phyloP scores from a whole-genome alignment of 2,113 vertebrate species.

The Forbesichthys agassizii region DNA sequence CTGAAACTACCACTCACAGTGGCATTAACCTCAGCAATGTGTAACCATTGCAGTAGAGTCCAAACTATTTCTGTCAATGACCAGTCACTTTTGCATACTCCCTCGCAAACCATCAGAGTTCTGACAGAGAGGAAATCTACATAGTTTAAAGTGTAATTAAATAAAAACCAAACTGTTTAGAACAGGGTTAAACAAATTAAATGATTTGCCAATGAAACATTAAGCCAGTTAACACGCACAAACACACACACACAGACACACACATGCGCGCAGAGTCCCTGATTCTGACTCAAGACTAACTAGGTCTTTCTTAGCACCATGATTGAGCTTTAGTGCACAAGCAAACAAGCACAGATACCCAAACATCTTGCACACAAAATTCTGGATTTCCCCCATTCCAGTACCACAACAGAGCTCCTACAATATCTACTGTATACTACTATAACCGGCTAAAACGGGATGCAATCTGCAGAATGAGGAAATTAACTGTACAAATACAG shows the following conservation, averaged over 20 bases:
- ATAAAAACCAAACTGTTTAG: constrained; percentile 10
- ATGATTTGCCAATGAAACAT: constrained; percentile 21
- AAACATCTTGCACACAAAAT: constrained; percentile 6
- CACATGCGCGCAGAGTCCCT: constrained; percentile 60
- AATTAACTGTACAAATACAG: constrained; percentile 19
- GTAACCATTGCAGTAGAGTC: constrained; percentile 8
- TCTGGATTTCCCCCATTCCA: constrained; percentile 6
- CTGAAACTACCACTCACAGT: neutral
- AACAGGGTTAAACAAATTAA: constrained; percentile 22
- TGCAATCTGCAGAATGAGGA: constrained; percentile 9
- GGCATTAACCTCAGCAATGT: constrained; percentile 13
- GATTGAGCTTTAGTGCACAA: constrained; percentile 62
- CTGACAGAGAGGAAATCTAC: constrained; percentile 19
- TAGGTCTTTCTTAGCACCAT: constrained; percentile 75
- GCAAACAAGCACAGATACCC: constrained; percentile 33
- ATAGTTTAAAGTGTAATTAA: constrained; percentile 6
- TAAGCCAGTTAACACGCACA: constrained; percentile 27
- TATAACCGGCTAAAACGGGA: constrained; percentile 1
- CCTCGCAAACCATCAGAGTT: constrained; percentile 1
- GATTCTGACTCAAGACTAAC: constrained; percentile 70
- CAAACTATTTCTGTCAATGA: constrained; percentile 3
- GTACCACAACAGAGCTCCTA: constrained; percentile 9
- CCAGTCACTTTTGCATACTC: constrained; percentile 6
- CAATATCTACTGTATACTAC: neutral
- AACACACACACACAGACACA: constrained; percentile 12